Conservation (phyloP, 2,113 vertebrate species). For the Leucoraja erinaceus region DNA sequence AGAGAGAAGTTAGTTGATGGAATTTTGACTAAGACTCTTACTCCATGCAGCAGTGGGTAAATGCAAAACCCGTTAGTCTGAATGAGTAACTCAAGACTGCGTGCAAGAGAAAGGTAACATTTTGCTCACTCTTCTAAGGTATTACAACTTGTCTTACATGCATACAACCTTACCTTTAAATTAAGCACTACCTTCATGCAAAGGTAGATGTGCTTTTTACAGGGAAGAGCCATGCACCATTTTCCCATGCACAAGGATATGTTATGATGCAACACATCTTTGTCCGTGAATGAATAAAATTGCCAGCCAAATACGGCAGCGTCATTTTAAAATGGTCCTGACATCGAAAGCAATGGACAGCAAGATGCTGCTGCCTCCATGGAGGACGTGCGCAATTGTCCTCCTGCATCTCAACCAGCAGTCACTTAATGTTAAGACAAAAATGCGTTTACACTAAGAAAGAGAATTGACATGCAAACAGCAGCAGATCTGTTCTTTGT, state of each 20-base stretch:
- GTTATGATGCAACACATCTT: background rate
- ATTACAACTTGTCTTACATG: background rate
- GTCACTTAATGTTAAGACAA: background rate
- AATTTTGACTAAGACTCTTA: no score
- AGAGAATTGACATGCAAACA: constrained; percentile 47
- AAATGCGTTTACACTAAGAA: background rate
- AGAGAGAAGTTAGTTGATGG: background rate
- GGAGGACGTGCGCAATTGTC: background rate
- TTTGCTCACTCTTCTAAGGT: background rate
- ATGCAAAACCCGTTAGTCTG: background rate
- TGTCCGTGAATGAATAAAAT: constrained; percentile 2
- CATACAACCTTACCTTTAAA: background rate
- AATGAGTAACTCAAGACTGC: background rate
- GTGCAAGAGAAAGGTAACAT: background rate
- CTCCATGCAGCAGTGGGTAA: no score
- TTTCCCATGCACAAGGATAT: background rate
- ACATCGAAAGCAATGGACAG: background rate
- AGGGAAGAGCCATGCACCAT: background rate
- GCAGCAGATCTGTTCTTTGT: constrained; percentile 84
- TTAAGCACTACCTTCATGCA: background rate
- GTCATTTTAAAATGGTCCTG: background rate
- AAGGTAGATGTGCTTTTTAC: background rate
- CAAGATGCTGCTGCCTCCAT: background rate
- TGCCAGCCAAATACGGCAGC: background rate
- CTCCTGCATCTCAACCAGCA: background rate